Conservation (phyloP, 1,140 invertebrate genomes). For the Euglossa dilemma region DNA sequence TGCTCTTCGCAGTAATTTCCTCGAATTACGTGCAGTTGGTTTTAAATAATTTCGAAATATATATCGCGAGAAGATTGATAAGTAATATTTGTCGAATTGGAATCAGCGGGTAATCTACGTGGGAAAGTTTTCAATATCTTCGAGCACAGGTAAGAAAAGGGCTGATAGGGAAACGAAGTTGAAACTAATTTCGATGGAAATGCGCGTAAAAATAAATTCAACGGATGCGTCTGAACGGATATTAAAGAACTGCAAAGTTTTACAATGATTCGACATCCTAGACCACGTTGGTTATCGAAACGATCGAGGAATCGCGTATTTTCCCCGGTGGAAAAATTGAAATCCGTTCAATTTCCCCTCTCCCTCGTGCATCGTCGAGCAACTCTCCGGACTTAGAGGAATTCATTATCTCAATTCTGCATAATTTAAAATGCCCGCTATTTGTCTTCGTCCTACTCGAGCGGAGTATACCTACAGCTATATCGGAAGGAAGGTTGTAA, state of each 20-base stretch:
- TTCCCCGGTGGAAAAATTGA: conserved; percentile 16
- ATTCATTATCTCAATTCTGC: conserved; percentile 48
- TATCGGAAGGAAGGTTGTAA: not conserved
- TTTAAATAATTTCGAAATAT: not conserved
- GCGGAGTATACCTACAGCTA: not conserved
- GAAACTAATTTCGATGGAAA: conserved; percentile 8
- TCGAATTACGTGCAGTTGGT: not conserved
- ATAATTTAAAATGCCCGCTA: conserved; percentile 33
- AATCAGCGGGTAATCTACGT: not conserved
- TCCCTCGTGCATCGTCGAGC: not conserved
- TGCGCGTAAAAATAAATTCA: conserved; percentile 1
- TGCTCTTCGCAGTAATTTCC: no score
- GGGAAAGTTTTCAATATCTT: not conserved
- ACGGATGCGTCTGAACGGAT: not conserved
- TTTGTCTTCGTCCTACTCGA: not conserved
- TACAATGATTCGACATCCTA: not conserved
- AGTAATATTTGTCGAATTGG: not conserved
- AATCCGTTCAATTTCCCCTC: not conserved
- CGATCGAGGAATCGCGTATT: conserved; percentile 30
- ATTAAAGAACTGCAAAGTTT: conserved; percentile 8
- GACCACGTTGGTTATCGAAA: not conserved
- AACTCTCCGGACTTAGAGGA: not conserved
- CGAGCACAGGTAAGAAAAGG: not conserved
- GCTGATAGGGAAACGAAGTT: not conserved
- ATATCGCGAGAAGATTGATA: not conserved